Percentiles rank a stretch among this genome's conserved stretches.
phyloP scores from a whole-genome alignment of 1,140 invertebrate species.

The Listronotus oregonensis region DNA sequence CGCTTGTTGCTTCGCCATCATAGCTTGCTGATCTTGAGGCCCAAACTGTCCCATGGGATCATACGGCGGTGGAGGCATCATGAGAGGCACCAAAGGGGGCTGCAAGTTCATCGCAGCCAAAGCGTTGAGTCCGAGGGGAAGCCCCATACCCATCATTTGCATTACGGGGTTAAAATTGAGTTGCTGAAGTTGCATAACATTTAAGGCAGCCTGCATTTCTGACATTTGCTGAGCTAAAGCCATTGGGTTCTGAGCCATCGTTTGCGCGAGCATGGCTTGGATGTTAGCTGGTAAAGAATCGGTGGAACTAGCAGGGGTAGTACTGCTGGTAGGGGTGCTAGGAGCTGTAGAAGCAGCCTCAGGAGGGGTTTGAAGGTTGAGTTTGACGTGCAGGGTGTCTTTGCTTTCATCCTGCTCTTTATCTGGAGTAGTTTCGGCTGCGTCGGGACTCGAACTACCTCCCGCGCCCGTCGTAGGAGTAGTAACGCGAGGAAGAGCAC shows the following conservation, averaged over 20 bases:
- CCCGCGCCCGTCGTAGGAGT: conserved; percentile 56
- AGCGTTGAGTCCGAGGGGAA: conserved; percentile 83
- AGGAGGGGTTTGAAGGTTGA: conserved; percentile 58
- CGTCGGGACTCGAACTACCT: conserved; percentile 40
- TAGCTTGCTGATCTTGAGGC: conserved; percentile 59
- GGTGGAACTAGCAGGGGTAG: conserved; percentile 69
- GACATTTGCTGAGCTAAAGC: conserved; percentile 78
- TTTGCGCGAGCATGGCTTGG: conserved; percentile 57
- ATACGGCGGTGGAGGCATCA: conserved; percentile 83
- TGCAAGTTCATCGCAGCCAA: conserved; percentile 87
- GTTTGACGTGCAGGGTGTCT: conserved; percentile 57
- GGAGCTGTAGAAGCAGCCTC: conserved; percentile 65
- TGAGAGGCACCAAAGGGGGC: conserved; percentile 85
- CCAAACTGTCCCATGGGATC: conserved; percentile 67
- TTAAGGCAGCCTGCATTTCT: conserved; percentile 84
- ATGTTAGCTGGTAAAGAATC: conserved; percentile 62
- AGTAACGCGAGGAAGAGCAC: conserved; percentile 64
- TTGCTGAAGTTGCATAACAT: conserved; percentile 86
- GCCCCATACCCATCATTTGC: conserved; percentile 80
- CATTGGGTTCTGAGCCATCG: conserved; percentile 60
- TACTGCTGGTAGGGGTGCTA: conserved; percentile 63
- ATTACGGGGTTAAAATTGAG: conserved; percentile 83
- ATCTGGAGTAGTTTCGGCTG: conserved; percentile 49
- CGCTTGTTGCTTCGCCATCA: conserved; percentile 72
- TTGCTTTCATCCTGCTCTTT: conserved; percentile 61